These are phyloP conservation scores for Nannobrachium achirus DNA, from an alignment of 2,113 vertebrate genomes.

Conservation along the genomic window DNA sequence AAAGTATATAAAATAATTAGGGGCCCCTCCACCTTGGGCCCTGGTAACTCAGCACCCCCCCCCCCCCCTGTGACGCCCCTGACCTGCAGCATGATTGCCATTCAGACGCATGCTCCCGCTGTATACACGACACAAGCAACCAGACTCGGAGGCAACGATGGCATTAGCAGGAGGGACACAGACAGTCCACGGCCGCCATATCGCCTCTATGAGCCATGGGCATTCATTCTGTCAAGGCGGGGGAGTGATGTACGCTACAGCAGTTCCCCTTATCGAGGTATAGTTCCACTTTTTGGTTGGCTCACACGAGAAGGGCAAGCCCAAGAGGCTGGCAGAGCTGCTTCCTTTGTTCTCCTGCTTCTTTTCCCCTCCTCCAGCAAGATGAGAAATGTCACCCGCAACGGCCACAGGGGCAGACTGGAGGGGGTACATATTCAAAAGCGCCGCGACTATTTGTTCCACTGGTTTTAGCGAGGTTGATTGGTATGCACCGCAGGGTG, in stretches of 20 bases:
- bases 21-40: no score
- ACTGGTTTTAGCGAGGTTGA: slow-evolving; percentile 42
- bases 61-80: no score
- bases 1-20: no score
- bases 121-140: no score
- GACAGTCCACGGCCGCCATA: no score
- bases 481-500: slow-evolving; percentile 7
- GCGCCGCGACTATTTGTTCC: slow-evolving; percentile 54
- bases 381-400: slow-evolving; percentile 71
- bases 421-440: slow-evolving; percentile 54
- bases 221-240: slow-evolving; percentile 39
- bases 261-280: slow-evolving; percentile 48
- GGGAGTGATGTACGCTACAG: slow-evolving; percentile 20
- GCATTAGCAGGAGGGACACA: slow-evolving; percentile 8
- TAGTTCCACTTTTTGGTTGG: slow-evolving; percentile 63
- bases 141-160: no score
- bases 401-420: slow-evolving; percentile 47
- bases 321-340: slow-evolving; percentile 19
- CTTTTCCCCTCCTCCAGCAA: slow-evolving; percentile 35
- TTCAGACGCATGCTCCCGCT: no score
- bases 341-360: slow-evolving; percentile 9
- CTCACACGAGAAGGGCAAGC: slow-evolving; percentile 59
- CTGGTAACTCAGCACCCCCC: no score
- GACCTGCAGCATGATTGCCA: no score
- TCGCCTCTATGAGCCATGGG: no score